Evolutionary conservation across 1,140 invertebrate genomes (phyloP).

Genomic region (Drosophila guanche): DNA sequence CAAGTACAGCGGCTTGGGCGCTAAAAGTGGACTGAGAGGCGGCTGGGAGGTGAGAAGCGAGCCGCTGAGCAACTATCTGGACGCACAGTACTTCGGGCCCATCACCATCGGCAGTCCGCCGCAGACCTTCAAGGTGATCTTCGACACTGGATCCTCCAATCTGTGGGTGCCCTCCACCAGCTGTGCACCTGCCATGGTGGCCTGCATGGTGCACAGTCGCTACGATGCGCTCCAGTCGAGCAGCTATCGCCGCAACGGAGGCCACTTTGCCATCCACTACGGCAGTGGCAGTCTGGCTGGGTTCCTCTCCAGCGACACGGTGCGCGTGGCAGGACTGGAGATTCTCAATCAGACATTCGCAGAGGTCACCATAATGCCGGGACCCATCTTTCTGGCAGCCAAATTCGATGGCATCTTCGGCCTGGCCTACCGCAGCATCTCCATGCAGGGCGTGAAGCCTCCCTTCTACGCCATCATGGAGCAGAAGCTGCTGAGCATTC

Average conservation of each 20-base stretch:
- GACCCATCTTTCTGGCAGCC: slow-evolving; percentile 94
- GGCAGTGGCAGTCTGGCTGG: slow-evolving; percentile 97
- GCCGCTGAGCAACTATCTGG: slow-evolving; percentile 93
- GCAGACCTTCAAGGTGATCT: slow-evolving; percentile 97
- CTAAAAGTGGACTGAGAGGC: not conserved
- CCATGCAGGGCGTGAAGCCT: slow-evolving; percentile 94
- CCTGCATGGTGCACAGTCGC: slow-evolving; percentile 94
- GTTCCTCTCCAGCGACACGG: slow-evolving; percentile 95
- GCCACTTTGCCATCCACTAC: slow-evolving; percentile 95
- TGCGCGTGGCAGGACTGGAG: slow-evolving; percentile 87
- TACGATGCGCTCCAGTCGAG: slow-evolving; percentile 94
- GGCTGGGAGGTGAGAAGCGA: slow-evolving; percentile 10
- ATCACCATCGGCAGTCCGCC: slow-evolving; percentile 96
- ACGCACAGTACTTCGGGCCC: slow-evolving; percentile 98
- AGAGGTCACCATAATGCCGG: slow-evolving; percentile 97
- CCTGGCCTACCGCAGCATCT: slow-evolving; percentile 93
- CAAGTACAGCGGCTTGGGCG: slow-evolving; percentile 36
- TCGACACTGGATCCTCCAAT: slow-evolving; percentile 99
- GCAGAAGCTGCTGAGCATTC: slow-evolving; percentile 90
- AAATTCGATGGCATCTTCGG: slow-evolving; percentile 99
- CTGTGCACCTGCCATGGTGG: slow-evolving; percentile 93
- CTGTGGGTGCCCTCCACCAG: slow-evolving; percentile 99
- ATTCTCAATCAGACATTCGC: slow-evolving; percentile 96
- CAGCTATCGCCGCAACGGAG: slow-evolving; percentile 94
- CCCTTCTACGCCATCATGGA: slow-evolving; percentile 97